Conservation (phyloP, 2,888 invertebrate species). For the Apamea anceps region DNA sequence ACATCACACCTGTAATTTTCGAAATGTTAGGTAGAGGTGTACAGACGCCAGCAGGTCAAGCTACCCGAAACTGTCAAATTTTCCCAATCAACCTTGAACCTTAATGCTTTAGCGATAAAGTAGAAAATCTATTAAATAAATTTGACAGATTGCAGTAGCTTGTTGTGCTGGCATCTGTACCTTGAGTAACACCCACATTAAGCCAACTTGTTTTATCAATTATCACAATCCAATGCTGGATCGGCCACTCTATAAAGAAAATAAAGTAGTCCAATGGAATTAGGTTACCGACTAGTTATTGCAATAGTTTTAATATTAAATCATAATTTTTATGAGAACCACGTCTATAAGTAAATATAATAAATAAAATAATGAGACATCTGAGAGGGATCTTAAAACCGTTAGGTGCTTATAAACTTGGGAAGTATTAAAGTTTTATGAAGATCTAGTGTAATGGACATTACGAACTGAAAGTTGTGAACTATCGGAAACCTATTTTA, state of each 20-base stretch:
- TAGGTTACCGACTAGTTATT: not conserved
- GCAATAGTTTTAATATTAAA: not conserved
- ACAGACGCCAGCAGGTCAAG: too few species aligned
- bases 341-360: constrained; percentile 18
- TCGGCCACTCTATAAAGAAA: not conserved
- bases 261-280: not conserved
- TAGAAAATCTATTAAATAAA: too few species aligned
- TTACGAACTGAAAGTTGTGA: constrained; percentile 46
- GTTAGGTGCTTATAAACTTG: constrained; percentile 46
- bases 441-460: constrained; percentile 57
- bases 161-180: not conserved
- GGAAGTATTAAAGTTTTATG: constrained; percentile 58
- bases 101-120: too few species aligned
- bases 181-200: not conserved
- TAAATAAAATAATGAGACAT: constrained; percentile 30
- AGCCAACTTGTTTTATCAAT: not conserved
- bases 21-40: not conserved
- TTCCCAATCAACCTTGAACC: too few species aligned
- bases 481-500: constrained; percentile 53
- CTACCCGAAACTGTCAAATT: too few species aligned
- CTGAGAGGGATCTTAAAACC: constrained; percentile 29
- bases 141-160: too few species aligned
- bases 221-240: not conserved
- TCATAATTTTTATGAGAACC: not conserved
- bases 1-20: not conserved